Evolutionary conservation across 2,113 vertebrate genomes (phyloP), one percentile per base, ranked within the genome.

Genomic region (Ciconia boyciana): DNA sequence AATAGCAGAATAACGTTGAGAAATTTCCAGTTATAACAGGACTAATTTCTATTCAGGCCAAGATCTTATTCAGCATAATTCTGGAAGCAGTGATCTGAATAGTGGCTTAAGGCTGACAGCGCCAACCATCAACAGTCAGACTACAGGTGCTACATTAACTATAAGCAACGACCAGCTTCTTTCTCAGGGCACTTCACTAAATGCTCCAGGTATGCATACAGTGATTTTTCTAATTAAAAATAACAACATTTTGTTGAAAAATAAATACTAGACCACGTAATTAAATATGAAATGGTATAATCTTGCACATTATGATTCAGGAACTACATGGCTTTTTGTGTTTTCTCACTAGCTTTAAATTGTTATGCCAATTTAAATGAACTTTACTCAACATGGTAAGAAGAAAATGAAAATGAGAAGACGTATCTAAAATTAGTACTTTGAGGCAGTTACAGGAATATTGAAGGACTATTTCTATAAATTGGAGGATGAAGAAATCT

Each of bases 81-180:
- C 97, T 31, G 98, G 97, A 79, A 96, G 95, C 39, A 91, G 92
- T 54, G 99, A 99, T 76, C 95, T 99, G 52, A 98, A 97, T 14
- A 97, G 98, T 49, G 98, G 98, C 71, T 97, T 99, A 72, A 96
- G 98, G 69, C 88, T 99, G 83, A 96, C 98, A 14, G 94, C 98
- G 0, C 97, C 98, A 21, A 29, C 95, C 43, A 97, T 99, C 77
- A 98, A 32, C 43, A 97, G 83, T 90, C 98, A 98, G 69, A 94
- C 97, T 43, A 77, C 97, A 65, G 97, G 96, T 41, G 97, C 98
- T 80, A 98, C 98, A 7, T 93, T 99, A 90, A 98, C 98, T 29
- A 98, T 99, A 94, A 98, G 98, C 96, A 99, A 97, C 1, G 99
- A 99, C 78, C 99, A 99, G 48, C 99, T 99, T 41, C 98, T 99